Evolutionary conservation across 2,797 vertebrate species (phyloP), one percentile per base, ranked within the genome.

Genomic region (Enoplosus armatus): DNA sequence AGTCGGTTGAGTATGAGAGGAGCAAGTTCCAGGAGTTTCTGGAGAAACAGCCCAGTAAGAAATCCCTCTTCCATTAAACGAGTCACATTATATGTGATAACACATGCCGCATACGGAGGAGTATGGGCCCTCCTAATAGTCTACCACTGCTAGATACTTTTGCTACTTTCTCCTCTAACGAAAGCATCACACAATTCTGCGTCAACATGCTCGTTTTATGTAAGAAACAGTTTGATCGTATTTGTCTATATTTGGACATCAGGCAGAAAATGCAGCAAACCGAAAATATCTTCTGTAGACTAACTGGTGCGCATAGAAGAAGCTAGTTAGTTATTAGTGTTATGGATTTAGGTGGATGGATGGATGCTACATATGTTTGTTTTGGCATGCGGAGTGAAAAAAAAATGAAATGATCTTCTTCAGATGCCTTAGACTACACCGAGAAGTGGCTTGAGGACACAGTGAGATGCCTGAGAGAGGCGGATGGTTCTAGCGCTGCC

Each of bases 1-100:
- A 99, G 76, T 99, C 98, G 0, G 97, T 97, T 60, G 98, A 99
- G 80, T 99, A 98, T 16, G 98, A 99, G 92, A 96, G 97, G 87
- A 97, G 96, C 92, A 99, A 99, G 92, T 99, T 99, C 93, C 97
- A 98, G 87, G 96, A 97, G 79, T 96, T 99, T 84, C 89, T 98
- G 90, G 97, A 98, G 76, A 99, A 97, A 93, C 97, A 98, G 61
- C 98, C 97, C 61, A 97, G 98, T 99, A 96, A 94, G 96, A 87
- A 79, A 53, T 64, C 31, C 14, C 16, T 66, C 5, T 18, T 61
- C 8, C 16, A n/a, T 51, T 18, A 54, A 39, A 68, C n/a, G 5
- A 39, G 4, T 41, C 4, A 2, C 14, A 24, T 56, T 8, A 51
- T 55, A 11, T 50, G 9, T 72, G 26, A 29, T 59, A 16, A 12